Conservation (phyloP, 2,888 invertebrate genomes). For the Agapetus fuscipes region DNA sequence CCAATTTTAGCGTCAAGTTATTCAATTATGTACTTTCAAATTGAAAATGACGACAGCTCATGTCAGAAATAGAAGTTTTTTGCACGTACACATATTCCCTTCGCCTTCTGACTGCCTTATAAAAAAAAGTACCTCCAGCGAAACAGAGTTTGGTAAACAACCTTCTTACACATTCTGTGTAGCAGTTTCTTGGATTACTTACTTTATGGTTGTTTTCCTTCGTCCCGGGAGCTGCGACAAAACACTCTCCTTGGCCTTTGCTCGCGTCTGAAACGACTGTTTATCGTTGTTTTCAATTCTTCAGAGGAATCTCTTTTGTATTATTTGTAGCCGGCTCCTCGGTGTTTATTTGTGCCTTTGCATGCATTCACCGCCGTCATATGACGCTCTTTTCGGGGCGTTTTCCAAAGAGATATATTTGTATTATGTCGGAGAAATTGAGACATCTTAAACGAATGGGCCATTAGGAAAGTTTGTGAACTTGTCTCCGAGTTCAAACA, state of each 20-base stretch:
- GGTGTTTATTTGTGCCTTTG: conserved; percentile 12
- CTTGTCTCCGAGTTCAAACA: conserved; percentile 1
- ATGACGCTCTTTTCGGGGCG: conserved; percentile 6
- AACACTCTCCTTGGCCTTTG: conserved; percentile 4
- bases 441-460: conserved; percentile 19
- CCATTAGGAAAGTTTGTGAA: conserved; percentile 16
- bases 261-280: conserved; percentile 16
- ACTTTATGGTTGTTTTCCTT: conserved; percentile 11
- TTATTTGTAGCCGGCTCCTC: conserved; percentile 8
- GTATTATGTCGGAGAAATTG: conserved; percentile 10
- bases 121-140: too few species aligned
- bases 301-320: conserved; percentile 11
- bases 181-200: conserved; percentile 19
- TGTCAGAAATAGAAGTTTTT: too few species aligned
- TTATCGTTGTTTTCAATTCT: conserved; percentile 21
- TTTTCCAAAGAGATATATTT: neutral
- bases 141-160: conserved; percentile 21
- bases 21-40: too few species aligned
- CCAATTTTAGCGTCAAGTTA: too few species aligned
- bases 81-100: too few species aligned
- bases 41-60: too few species aligned
- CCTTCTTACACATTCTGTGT: conserved; percentile 16
- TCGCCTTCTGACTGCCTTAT: too few species aligned
- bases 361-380: conserved; percentile 15
- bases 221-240: conserved; percentile 1